Base-by-base conservation (phyloP, 2,113 vertebrate species). In the Poecilia latipinna region DNA sequence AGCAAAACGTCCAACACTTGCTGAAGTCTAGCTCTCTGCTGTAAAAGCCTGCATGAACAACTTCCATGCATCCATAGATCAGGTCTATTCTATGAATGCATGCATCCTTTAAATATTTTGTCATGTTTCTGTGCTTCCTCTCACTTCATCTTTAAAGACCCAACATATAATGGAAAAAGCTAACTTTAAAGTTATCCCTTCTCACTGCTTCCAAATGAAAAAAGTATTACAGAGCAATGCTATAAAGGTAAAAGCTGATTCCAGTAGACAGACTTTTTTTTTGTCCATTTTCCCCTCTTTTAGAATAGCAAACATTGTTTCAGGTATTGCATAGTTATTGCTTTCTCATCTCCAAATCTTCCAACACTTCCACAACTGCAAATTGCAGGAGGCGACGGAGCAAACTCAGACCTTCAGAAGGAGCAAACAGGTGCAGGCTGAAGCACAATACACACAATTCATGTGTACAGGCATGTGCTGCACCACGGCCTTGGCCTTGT, bases 371-470 rank as follows among this genome's bases (percentile, higher is more conserved):
- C 37, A 37, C 4, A 5, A n/a, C 44, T 3, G 62, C 13, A 37
- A 57, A 62, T 17, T 57, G 51, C 24, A 24, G 51, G 61, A 70
- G 60, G 66, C 0, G 10, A 60, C 10, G 39, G 35, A 79, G 68
- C 12, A 61, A 37, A 37, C 35, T 39, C 69, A 26, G 61, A 19
- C 65, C 31, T 61, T 67, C 44, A 78, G 31, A 28, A n/a, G 32
- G 64, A 33, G 37, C 24, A 33, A 79, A 75, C 84, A 82, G 76
- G 85, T 86, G 78, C 51, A 44, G 51, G 48, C 57, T 71, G 13
- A 69, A 48, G 31, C 44, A 68, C 48, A 72, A 64, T 63, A 51
- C 69, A 31, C 62, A 76, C 70, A 75, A 68, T 62, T 29, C 68
- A 54, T 69, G 79, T 61, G 75, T 24, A 33, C 8, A 68, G 64